Conservation (phyloP, 2,113 vertebrate genomes). For the Hippocampus abdominalis region DNA sequence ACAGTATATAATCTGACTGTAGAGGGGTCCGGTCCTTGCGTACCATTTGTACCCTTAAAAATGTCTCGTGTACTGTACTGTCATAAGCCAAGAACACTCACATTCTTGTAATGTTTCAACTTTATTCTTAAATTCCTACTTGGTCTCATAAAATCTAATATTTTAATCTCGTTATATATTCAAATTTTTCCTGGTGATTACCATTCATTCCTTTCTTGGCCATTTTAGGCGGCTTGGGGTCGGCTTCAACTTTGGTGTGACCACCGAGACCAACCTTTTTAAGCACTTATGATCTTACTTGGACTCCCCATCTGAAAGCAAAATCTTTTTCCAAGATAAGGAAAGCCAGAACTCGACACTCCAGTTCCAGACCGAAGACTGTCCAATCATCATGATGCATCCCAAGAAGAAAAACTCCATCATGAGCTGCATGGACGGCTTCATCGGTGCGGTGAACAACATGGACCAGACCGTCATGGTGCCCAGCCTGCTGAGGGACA, state of each 20-base stretch:
- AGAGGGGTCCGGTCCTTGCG: too few species aligned
- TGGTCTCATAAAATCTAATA: too few species aligned
- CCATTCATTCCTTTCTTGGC: neutral
- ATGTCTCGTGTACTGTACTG: too few species aligned
- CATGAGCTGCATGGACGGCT: slow-evolving; percentile 86
- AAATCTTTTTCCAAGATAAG: neutral
- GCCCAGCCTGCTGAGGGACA: slow-evolving; percentile 84
- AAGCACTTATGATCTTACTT: neutral
- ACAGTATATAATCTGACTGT: too few species aligned
- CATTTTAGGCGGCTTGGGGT: neutral
- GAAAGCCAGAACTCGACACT: neutral
- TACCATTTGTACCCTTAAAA: too few species aligned
- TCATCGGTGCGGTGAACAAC: slow-evolving; percentile 87
- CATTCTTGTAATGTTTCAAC: too few species aligned
- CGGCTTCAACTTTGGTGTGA: neutral
- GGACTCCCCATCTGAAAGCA: neutral
- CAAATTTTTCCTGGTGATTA: too few species aligned
- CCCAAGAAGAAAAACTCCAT: slow-evolving; percentile 85
- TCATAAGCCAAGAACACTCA: too few species aligned
- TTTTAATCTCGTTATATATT: too few species aligned
- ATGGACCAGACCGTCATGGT: slow-evolving; percentile 94
- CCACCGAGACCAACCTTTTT: neutral
- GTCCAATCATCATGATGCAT: slow-evolving; percentile 65
- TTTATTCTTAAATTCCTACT: too few species aligned
- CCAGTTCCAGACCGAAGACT: neutral